Evolutionary conservation across 2,888 invertebrate genomes (phyloP), one percentile per base, ranked within the genome.

Genomic region (Athalia cordata): DNA sequence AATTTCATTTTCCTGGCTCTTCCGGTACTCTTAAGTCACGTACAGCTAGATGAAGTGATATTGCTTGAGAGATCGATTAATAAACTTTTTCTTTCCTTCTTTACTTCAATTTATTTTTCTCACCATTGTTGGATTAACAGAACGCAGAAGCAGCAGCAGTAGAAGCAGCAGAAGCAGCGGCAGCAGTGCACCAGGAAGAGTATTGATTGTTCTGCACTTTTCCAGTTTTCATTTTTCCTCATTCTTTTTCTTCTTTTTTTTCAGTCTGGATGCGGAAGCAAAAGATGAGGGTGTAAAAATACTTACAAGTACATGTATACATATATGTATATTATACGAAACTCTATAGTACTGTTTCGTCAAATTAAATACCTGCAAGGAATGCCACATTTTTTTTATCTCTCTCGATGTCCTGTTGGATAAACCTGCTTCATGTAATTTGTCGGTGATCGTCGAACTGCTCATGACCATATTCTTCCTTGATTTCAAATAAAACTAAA

Each of bases 121-220:
- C 29, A 29, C 29, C 29, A 43, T 45, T 43, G 45, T 47, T 9
- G 11, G 64, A 64, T 64, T 45, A 45, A 43, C 11, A 64, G 15
- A 64, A 9, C 64, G 43, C n/a, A 5, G 11, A 6, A 59, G 59
- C n/a, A 59, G 15, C 62, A 62, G 62, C 6, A 65, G 45, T 11
- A 13, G 47, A 49, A n/a, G n/a, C n/a, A 29, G 43, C n/a, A 5
- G 11, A 6, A 59, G 59, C n/a, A 59, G 15, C 62, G 43, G 62
- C 6, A 66, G 47, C 13, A 15, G 47, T 29, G 29, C 29, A 29
- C 29, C 29, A 29, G 29, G 29, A 29, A 49, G 47, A 52, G 11
- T 66, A 49, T 66, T 29, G 66, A 66, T 66, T 66, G n/a, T 66
- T 66, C 29, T 29, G 29, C 13, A 66, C 49, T 66, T 66, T 66